phyloP scores from a whole-genome alignment of 2,113 vertebrate genomes.

The Chiloscyllium plagiosum region DNA sequence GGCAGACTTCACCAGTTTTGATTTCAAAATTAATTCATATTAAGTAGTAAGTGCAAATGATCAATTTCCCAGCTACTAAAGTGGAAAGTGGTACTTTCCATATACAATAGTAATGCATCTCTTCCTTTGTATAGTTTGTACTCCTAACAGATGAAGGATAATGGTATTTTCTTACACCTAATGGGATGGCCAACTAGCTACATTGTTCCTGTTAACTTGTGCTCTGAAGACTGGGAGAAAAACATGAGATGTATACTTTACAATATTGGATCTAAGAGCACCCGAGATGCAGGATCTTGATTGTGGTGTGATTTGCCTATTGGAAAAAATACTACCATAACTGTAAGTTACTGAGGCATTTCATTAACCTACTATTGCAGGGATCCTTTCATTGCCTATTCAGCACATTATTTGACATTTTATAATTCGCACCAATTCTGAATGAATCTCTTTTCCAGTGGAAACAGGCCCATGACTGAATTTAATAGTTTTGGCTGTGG shows the following conservation, averaged over 20 bases:
- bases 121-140: not conserved
- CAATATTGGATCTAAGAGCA: not conserved
- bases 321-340: not conserved
- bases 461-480: too few relatives aligned
- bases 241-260: not conserved
- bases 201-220: not conserved
- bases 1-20: not conserved
- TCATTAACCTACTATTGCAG: not conserved
- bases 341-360: not conserved
- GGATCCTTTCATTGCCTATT: not conserved
- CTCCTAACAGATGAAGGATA: not conserved
- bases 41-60: not conserved
- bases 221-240: not conserved
- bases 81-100: not conserved
- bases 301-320: not conserved
- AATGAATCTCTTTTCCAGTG: too few relatives aligned
- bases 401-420: not conserved
- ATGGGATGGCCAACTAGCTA: not conserved
- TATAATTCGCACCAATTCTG: not conserved
- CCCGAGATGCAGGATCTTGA: not conserved
- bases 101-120: not conserved
- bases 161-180: not conserved
- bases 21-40: not conserved
- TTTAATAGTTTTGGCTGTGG: too few relatives aligned
- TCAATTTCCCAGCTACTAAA: not conserved